These are phyloP conservation scores for Mustelus asterias DNA, from an alignment of 2,113 vertebrate genomes.

Conservation along the genomic window DNA sequence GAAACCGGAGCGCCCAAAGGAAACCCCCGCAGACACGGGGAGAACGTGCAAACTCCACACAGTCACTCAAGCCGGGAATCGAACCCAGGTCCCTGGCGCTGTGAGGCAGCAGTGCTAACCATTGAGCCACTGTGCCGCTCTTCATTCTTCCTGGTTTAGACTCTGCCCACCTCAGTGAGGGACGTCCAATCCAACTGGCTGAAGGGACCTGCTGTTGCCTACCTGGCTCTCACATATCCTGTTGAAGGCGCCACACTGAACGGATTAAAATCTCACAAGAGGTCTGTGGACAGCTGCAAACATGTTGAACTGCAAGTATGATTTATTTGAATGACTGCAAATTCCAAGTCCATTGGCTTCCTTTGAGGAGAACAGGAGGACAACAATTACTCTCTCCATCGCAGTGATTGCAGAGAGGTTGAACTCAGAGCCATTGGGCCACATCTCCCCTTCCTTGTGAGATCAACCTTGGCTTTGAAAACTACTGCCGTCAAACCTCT, in stretches of 20 bases:
- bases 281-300: no score
- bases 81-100: no score
- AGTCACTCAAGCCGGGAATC: no score
- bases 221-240: background rate
- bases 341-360: background rate
- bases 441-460: background rate
- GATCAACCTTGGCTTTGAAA: background rate
- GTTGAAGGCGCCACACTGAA: background rate
- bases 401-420: background rate
- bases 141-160: background rate
- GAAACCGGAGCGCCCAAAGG: no score
- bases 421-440: background rate
- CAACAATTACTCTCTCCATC: background rate
- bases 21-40: no score
- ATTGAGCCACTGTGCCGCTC: no score
- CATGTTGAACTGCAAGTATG: background rate
- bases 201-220: background rate
- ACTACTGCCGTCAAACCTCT: background rate
- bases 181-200: background rate
- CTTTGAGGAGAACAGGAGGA: background rate
- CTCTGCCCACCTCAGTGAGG: background rate
- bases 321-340: background rate
- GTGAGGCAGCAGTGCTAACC: no score
- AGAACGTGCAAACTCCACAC: no score
- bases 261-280: no score